Evolutionary conservation across 1,140 invertebrate species (phyloP), one percentile per base, ranked within the genome.

Genomic region (Parapsyche elsis): DNA sequence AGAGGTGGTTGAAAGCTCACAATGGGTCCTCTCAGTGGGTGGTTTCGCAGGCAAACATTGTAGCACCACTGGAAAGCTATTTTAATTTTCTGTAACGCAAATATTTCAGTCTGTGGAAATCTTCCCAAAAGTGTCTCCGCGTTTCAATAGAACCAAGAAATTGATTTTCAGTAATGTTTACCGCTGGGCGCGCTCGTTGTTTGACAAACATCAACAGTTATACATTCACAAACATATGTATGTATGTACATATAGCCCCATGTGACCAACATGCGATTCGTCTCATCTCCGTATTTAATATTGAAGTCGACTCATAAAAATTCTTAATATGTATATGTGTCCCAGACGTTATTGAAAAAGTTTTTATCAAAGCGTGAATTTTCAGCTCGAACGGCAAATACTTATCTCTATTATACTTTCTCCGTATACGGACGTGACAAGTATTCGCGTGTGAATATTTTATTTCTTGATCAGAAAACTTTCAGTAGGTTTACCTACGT

Each of bases 21-120:
- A 74, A 74, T 74, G n/a, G 71, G 1, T n/a, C 0, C 30, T 19
- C 16, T 23, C 71, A 19, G 21, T 9, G 16, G 38, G 44, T 12
- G 71, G 71, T 19, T 71, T 71, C 30, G 44, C 45, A 23, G 38
- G 71, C 21, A 74, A 74, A 74, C 45, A 74, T 14, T 49, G 71
- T 24, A 49, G 4, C 59, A n/a, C 71, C 45, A 49, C 45, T 19
- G 71, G 46, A 74, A 49, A 74, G 45, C 45, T 24, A 74, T 74
- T 74, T 74, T 45, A 74, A 74, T 74, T 74, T 74, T 74, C 71
- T 16, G 45, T 23, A 49, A 14, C 71, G 45, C 49, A 49, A 74
- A 74, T 74, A 74, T 74, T 74, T 46, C 71, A 74, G 44, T 16
- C 71, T 23, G 21, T 1, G 71, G 49, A 53, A 74, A 74, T 74